Percentiles rank a stretch among this genome's conserved stretches.
Evolutionary conservation across 2,113 vertebrate genomes (phyloP).

Genomic region (Labrus mixtus): DNA sequence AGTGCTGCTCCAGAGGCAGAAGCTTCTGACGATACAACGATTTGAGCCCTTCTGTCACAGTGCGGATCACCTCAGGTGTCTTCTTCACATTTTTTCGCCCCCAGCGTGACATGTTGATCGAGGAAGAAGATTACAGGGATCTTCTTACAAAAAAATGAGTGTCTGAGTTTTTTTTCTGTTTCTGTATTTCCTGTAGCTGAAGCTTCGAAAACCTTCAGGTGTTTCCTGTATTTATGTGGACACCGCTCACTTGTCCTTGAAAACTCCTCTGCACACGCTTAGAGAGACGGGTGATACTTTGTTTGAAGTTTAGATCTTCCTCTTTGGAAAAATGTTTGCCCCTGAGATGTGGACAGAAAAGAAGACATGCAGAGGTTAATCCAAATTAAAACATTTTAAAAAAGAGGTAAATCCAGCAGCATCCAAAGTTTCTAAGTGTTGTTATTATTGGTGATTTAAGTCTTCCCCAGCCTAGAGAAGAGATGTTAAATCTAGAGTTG

Average conservation of each 20-base stretch:
- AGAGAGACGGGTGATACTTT: constrained; percentile 18
- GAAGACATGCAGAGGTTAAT: constrained; percentile 16
- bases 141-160: constrained; percentile 51
- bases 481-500: constrained; percentile 59
- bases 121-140: constrained; percentile 17
- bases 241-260: constrained; percentile 57
- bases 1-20: constrained; percentile 90
- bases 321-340: constrained; percentile 31
- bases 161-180: constrained; percentile 36
- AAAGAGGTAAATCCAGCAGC: background rate
- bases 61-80: constrained; percentile 89
- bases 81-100: constrained; percentile 86
- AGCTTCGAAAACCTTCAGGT: constrained; percentile 65
- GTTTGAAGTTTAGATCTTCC: constrained; percentile 42
- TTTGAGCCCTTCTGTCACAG: constrained; percentile 91
- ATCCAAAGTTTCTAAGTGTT: background rate
- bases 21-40: constrained; percentile 90
- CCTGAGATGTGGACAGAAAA: constrained; percentile 46
- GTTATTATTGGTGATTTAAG: constrained; percentile 14
- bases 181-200: constrained; percentile 61
- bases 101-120: constrained; percentile 91
- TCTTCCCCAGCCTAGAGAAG: constrained; percentile 29
- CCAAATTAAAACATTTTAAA: background rate
- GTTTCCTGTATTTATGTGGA: constrained; percentile 78
- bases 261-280: constrained; percentile 22